phyloP scores from a whole-genome alignment of 2,888 invertebrate species.

The Cerceris rybyensis region DNA sequence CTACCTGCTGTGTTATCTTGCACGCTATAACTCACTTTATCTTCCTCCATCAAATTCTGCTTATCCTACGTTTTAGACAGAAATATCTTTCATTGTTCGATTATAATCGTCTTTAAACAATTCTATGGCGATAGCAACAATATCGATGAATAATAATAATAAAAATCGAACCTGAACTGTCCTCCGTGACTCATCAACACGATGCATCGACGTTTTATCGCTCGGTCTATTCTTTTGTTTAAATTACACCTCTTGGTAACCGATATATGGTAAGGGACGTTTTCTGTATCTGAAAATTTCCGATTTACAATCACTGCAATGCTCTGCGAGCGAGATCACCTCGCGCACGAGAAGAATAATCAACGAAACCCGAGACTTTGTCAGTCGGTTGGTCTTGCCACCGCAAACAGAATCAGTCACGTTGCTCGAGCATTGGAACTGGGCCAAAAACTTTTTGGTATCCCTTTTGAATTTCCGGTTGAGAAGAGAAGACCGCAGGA shows the following conservation, averaged over 20 bases:
- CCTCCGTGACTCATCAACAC: no score
- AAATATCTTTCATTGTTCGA: neutral
- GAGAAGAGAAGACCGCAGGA: slow-evolving; percentile 37
- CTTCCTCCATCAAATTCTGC: slow-evolving; percentile 17
- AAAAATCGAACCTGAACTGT: no score
- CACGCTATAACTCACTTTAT: slow-evolving; percentile 3
- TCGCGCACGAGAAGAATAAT: slow-evolving; percentile 43
- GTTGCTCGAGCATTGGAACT: slow-evolving; percentile 59
- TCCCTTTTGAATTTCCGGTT: slow-evolving; percentile 71
- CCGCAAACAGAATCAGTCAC: slow-evolving; percentile 51
- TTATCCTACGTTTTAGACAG: neutral
- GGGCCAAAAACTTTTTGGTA: slow-evolving; percentile 66
- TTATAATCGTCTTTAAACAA: neutral
- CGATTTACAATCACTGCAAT: neutral
- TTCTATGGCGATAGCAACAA: neutral
- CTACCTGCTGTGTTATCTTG: neutral
- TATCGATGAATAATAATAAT: neutral
- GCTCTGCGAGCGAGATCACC: slow-evolving; percentile 13
- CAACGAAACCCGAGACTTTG: slow-evolving; percentile 49
- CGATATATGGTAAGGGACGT: no score
- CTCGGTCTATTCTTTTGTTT: no score
- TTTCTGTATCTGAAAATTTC: neutral
- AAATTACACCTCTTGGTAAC: no score
- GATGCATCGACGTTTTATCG: no score
- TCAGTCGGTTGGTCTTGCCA: slow-evolving; percentile 35